Base-by-base conservation (phyloP, 53 echinoderm and acorn worm species). In the Patiria pectinifera region DNA sequence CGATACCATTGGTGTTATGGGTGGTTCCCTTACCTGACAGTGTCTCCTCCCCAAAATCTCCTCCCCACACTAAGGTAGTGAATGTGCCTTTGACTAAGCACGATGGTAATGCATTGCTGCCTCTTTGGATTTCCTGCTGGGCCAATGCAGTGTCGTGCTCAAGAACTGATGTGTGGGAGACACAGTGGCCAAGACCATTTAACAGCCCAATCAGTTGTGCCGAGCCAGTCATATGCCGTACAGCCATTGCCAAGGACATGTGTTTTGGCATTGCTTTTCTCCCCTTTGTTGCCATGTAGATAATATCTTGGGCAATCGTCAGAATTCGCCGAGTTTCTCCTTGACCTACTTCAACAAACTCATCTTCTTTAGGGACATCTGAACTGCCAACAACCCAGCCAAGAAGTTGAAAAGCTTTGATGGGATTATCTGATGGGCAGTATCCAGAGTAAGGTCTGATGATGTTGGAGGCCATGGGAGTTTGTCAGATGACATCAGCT, bases 71-170 rank as follows among this genome's bases (percentile, higher is more conserved):
- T 14, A 82, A 82, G 49, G 82, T 82, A 59, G 82, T 82, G 82
- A 82, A 82, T 48, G 59, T 26, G 59, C 82, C 82, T 59, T 82
- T 82, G 47, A 82, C 53, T 21, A 82, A 23, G 82, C 82, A 82
- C 5, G 58, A 82, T 76, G 93, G 93, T 78, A 93, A 84, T 58
- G 92, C 59, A 48, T 83, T 74, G 66, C 49, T 87, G 11, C 91
- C 91, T 49, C 48, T 69, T 62, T 93, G 48, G 21, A 95, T 86
- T 82, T 93, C 77, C 69, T 58, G 69, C 74, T 89, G 69, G 45
- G 95, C 95, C 75, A 95, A 85, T 26, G 96, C 92, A 53, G 96
- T 95, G 83, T 95, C 96, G 89, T 95, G 96, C 82, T 95, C 92
- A 76, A 94, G 77, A 25, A 89, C 94, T 70, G 86, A 85, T 78